Percentiles rank a stretch among this genome's conserved stretches.
Conservation (phyloP, 2,113 vertebrate genomes). For the Blennius ocellaris region DNA sequence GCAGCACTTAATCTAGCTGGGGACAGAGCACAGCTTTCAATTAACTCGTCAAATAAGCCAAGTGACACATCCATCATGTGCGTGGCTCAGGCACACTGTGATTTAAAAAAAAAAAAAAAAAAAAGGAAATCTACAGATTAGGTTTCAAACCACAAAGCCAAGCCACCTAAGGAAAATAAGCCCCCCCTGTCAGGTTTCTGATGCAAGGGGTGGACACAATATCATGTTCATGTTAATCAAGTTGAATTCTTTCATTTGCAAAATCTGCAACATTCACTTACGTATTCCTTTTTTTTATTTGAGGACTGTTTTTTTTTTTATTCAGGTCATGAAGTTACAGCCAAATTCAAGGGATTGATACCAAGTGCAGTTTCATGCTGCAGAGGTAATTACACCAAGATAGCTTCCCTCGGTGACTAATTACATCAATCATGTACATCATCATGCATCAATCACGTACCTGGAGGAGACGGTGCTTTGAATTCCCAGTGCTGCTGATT, state of each 20-base stretch:
- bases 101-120: too few species aligned
- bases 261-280: background rate
- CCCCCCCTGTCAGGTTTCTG: background rate
- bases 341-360: background rate
- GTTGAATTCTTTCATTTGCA: slow-evolving; percentile 3
- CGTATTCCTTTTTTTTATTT: background rate
- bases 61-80: slow-evolving; percentile 63
- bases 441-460: slow-evolving; percentile 59
- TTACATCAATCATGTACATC: slow-evolving; percentile 52
- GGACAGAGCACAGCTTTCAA: slow-evolving; percentile 73
- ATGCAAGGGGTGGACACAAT: background rate
- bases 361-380: background rate
- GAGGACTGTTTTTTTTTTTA: background rate
- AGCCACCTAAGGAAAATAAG: background rate
- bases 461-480: slow-evolving; percentile 36
- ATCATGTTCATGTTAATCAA: background rate
- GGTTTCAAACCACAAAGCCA: slow-evolving; percentile 22
- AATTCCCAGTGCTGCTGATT: slow-evolving; percentile 45
- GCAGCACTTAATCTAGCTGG: slow-evolving; percentile 68
- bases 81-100: slow-evolving; percentile 9
- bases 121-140: slow-evolving; percentile 46
- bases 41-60: slow-evolving; percentile 76
- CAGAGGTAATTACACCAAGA: slow-evolving; percentile 28
- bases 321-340: background rate
- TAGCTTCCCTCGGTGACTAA: slow-evolving; percentile 39